A percentile compares a stretch with the other conserved stretches of the same genome.
Evolutionary conservation across 2,797 vertebrate genomes (phyloP).

Genomic region (Phylloscopus collybita): DNA sequence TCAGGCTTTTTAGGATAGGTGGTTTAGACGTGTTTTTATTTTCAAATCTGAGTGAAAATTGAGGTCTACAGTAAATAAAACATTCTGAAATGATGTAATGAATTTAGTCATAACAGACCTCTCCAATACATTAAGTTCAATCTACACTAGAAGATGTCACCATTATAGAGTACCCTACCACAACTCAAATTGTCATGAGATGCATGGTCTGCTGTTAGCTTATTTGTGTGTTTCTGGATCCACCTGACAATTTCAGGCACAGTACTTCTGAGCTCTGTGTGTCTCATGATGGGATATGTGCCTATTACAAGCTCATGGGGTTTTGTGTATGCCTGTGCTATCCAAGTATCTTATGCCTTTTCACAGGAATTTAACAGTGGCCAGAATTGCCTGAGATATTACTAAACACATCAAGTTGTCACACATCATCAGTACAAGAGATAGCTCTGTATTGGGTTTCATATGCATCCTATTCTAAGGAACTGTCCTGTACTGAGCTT

Average conservation of each 20-base stretch:
- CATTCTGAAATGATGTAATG: neutral
- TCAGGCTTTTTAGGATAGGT: neutral
- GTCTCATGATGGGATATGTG: neutral
- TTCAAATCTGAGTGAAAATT: neutral
- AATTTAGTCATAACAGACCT: neutral
- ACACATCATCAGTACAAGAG: neutral
- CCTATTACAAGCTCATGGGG: rapidly evolving
- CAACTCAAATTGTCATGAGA: neutral
- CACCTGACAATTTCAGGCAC: neutral
- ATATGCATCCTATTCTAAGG: neutral
- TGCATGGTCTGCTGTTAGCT: rapidly evolving
- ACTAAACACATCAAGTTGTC: neutral
- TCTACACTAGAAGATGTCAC: neutral
- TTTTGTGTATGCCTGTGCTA: neutral
- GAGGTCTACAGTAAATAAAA: neutral
- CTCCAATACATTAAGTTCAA: neutral
- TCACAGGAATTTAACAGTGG: neutral
- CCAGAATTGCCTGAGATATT: neutral
- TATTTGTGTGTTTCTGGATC: neutral
- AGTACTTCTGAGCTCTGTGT: neutral
- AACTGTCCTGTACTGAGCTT: neutral
- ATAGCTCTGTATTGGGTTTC: neutral
- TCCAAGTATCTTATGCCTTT: neutral
- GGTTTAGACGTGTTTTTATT: neutral
- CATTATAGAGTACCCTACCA: neutral